Percentiles rank a stretch among this genome's conserved stretches.
Conservation (phyloP, 2,797 vertebrate genomes). For the Cossypha caffra region DNA sequence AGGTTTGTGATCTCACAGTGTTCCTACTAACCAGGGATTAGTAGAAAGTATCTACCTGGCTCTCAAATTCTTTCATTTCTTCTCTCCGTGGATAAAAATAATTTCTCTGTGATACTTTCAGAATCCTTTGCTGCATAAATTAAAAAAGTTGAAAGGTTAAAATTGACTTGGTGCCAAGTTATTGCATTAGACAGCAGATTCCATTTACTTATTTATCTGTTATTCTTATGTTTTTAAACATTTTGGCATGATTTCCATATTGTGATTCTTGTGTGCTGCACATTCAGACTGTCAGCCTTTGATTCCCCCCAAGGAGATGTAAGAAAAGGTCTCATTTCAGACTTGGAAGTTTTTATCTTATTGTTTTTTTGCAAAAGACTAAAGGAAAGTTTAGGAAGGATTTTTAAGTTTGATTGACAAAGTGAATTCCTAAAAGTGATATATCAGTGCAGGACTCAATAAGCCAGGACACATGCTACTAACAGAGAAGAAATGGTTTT, state of each 20-base stretch:
- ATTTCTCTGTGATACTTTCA: conserved; percentile 10
- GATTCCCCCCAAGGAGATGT: conserved; percentile 59
- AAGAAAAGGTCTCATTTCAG: conserved; percentile 56
- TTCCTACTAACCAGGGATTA: neutral
- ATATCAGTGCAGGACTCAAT: conserved; percentile 31
- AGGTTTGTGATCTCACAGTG: neutral
- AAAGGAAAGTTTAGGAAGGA: conserved; percentile 24
- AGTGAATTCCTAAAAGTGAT: conserved; percentile 62
- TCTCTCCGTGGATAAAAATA: neutral
- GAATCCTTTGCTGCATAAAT: conserved; percentile 32
- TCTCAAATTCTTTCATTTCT: neutral
- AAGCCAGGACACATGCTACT: conserved; percentile 42
- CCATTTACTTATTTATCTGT: conserved; percentile 69
- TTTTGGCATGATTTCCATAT: conserved; percentile 66
- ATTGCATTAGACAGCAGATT: conserved; percentile 63
- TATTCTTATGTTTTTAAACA: conserved; percentile 62
- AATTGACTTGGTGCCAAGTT: conserved; percentile 55
- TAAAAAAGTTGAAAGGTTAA: conserved; percentile 60
- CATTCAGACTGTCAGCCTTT: conserved; percentile 66
- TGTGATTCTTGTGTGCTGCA: conserved; percentile 46
- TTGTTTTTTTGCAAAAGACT: conserved; percentile 17
- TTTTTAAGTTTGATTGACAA: conserved; percentile 63
- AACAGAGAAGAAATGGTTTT: conserved; percentile 66
- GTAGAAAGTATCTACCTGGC: neutral
- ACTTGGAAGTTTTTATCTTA: conserved; percentile 48